Evolutionary conservation across 2,113 vertebrate species (phyloP), one percentile per base, ranked within the genome.

Genomic region (Epinephelus fuscoguttatus): DNA sequence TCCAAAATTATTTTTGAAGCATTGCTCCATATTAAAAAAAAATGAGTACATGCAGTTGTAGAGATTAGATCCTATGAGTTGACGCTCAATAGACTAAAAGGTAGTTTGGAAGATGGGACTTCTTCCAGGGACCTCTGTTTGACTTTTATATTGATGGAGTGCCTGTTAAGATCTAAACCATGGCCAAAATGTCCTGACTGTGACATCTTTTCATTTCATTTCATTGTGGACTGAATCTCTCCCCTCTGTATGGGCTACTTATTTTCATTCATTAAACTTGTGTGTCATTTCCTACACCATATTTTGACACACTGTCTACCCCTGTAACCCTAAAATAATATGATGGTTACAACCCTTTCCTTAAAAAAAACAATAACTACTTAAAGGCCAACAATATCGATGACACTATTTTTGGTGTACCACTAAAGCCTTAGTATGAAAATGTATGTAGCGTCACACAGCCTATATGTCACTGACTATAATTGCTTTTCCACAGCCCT

Each of bases 91-190:
- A 73, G 25, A 47, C 37, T 72, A 37, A 57, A 57, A 63, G 23
- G 27, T 25, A 49, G 37, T 47, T 64, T 27, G 23, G 56, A 45
- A 15, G 55, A 42, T 27, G 17, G 15, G 27, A 50, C 60, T 21
- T 40, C n/a, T 17, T 47, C 30, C 53, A 17, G 56, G 45, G 55
- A 60, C 14, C 15, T 68, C 18, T 69, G 2, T 23, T 7, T 8
- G 50, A 23, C 52, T 47, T 73, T 45, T 15, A 27, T 30, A 68
- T 7, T 33, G 64, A 68, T 64, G 3, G 30, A 42, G 21, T 42
- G 15, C n/a, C n/a, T 75, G 60, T 60, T 73, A 14, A 13, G 14
- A 57, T 71, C 57, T 71, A 2, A 55, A 70, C 21, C 37, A 45
- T 4, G 18, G 10, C n/a, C 33, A 70, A 56, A 4, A 27, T 3